A percentile compares a stretch with the other conserved stretches of the same genome.
These are phyloP conservation scores for Spodoptera exigua DNA, from an alignment of 2,888 invertebrate genomes.

Conservation along the genomic window DNA sequence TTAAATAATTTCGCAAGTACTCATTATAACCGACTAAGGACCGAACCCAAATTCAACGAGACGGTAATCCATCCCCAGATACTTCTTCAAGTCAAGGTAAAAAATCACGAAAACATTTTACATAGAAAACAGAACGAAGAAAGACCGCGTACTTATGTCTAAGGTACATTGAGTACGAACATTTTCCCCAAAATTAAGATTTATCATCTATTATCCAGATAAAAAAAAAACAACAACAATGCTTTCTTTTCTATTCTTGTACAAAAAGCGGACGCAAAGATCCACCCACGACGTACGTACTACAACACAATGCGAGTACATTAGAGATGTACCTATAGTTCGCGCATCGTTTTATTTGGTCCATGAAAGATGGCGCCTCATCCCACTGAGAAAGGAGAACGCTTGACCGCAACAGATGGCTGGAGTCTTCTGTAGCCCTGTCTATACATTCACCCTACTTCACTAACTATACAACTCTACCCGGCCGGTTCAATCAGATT, in stretches of 20 bases:
- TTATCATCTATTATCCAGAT: conserved; percentile 29
- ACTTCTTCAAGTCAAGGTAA: no score
- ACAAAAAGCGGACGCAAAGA: conserved; percentile 46
- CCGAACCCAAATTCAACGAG: no score
- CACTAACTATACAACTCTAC: conserved; percentile 31
- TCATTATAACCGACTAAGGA: no score
- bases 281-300: conserved; percentile 49
- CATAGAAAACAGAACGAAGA: no score
- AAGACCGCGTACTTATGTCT: no score
- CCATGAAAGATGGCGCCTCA: conserved; percentile 76
- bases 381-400: conserved; percentile 73
- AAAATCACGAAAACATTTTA: no score
- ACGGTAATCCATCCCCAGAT: no score
- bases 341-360: conserved; percentile 74
- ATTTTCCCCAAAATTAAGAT: conserved; percentile 13
- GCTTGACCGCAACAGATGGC: conserved; percentile 86
- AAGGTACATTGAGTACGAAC: no score
- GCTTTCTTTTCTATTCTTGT: conserved; percentile 38
- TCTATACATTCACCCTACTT: conserved; percentile 54
- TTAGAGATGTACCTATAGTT: conserved; percentile 44
- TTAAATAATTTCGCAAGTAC: no score
- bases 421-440: conserved; percentile 62
- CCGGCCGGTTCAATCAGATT: conserved; percentile 40
- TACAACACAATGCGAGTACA: conserved; percentile 57
- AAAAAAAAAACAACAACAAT: conserved; percentile 38